Conservation (phyloP, 2,797 vertebrate genomes). For the Harpagifer antarcticus region DNA sequence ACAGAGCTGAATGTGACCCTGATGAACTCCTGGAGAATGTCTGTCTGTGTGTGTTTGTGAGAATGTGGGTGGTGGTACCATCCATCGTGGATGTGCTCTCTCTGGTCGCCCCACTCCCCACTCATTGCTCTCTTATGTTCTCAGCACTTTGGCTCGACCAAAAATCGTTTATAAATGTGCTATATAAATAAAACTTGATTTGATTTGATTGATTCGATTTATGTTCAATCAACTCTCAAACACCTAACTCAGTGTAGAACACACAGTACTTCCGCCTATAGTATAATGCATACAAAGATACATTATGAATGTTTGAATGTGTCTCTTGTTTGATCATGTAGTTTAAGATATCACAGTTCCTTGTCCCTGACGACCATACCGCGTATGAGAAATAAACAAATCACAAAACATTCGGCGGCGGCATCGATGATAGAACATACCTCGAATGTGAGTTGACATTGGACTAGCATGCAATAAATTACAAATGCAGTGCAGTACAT, state of each 20-base stretch:
- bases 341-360: not conserved
- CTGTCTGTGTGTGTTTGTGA: slow-evolving; percentile 41
- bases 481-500: not conserved
- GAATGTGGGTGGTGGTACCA: slow-evolving; percentile 67
- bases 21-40: slow-evolving; percentile 37
- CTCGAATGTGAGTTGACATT: slow-evolving; percentile 9
- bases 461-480: slow-evolving; percentile 10
- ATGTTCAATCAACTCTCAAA: slow-evolving; percentile 43
- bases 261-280: not conserved
- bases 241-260: slow-evolving; percentile 12
- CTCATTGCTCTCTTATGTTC: slow-evolving; percentile 47
- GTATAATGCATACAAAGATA: not conserved
- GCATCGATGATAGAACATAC: not conserved
- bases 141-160: too few relatives aligned
- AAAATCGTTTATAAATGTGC: too few relatives aligned
- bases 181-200: too few relatives aligned
- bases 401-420: not conserved
- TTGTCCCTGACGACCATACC: not conserved
- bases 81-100: slow-evolving; percentile 59
- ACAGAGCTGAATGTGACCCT: slow-evolving; percentile 58
- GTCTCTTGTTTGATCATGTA: not conserved
- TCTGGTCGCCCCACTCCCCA: slow-evolving; percentile 53
- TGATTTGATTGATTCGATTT: too few relatives aligned
- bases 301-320: not conserved
- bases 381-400: not conserved